Percentiles rank a stretch among this genome's conserved stretches.
Evolutionary conservation across 2,888 invertebrate genomes (phyloP).

Genomic region (Dioctria rufipes): DNA sequence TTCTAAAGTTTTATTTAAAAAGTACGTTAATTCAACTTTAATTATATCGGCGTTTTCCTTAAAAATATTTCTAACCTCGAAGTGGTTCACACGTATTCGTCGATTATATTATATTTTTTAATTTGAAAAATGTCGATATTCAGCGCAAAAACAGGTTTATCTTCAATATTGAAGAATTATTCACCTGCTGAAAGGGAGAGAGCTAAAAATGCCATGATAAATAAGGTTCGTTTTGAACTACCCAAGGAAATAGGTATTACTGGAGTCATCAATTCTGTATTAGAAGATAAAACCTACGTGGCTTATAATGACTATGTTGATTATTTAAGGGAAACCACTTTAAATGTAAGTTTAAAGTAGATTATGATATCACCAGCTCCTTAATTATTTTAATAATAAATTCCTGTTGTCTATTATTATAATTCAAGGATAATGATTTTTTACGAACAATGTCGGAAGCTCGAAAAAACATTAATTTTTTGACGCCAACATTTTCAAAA

Average conservation of each 20-base stretch:
- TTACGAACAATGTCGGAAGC: conserved; percentile 74
- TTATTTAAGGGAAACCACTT: conserved; percentile 63
- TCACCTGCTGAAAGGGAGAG: conserved; percentile 66
- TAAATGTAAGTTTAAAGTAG: conserved; percentile 21
- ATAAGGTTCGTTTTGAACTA: conserved; percentile 68
- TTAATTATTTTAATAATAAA: not conserved
- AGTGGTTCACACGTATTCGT: not conserved
- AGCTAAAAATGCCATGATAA: conserved; percentile 65
- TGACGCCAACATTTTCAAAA: conserved; percentile 74
- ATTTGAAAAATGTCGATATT: conserved; percentile 65
- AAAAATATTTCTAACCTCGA: not conserved
- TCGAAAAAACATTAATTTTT: conserved; percentile 74
- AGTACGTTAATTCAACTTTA: not conserved
- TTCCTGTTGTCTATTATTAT: not conserved
- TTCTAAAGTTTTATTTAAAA: not conserved
- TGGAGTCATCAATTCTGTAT: conserved; percentile 63
- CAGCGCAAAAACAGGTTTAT: conserved; percentile 65
- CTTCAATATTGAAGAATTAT: conserved; percentile 68
- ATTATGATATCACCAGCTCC: not conserved
- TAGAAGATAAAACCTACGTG: conserved; percentile 63
- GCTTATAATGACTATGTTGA: conserved; percentile 65
- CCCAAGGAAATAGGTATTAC: conserved; percentile 65
- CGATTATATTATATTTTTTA: conserved; percentile 32
- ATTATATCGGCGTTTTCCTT: not conserved
- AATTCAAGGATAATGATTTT: conserved; percentile 74